Conservation (phyloP, 2,113 vertebrate genomes). For the Sisor rabdophorus region DNA sequence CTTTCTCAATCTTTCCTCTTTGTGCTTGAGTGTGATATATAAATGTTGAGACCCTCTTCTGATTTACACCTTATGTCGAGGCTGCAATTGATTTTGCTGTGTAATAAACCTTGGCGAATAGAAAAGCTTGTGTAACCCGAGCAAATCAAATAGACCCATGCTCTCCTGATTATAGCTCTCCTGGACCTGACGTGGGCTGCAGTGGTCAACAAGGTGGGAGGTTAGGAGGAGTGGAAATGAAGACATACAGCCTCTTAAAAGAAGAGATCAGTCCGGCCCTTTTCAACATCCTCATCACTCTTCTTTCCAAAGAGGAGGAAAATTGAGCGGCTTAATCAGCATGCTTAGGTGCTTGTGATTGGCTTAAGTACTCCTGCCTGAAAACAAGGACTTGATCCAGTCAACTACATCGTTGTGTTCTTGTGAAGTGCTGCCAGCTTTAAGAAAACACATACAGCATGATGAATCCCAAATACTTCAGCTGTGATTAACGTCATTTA, state of each 20-base stretch:
- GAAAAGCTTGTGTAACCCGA: conserved; percentile 28
- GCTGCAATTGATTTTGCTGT: conserved; percentile 76
- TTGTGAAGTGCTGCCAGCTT: conserved; percentile 8
- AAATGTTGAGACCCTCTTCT: conserved; percentile 60
- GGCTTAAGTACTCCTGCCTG: conserved; percentile 42
- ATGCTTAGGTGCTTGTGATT: conserved; percentile 62
- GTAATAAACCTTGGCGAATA: conserved; percentile 73
- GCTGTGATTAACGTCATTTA: conserved; percentile 16
- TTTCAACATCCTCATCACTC: conserved; percentile 54
- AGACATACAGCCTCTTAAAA: conserved; percentile 60
- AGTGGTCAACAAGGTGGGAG: conserved; percentile 35
- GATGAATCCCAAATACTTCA: conserved; percentile 25
- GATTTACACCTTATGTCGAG: conserved; percentile 87
- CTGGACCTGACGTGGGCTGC: conserved; percentile 24
- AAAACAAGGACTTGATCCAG: conserved; percentile 15
- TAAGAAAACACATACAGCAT: background rate
- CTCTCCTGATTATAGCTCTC: conserved; percentile 16
- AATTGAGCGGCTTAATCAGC: conserved; percentile 64
- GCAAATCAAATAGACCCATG: conserved; percentile 9
- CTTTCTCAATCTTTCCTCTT: conserved; percentile 22
- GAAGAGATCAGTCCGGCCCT: conserved; percentile 48
- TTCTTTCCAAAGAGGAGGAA: conserved; percentile 48
- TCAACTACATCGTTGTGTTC: background rate
- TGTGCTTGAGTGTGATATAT: conserved; percentile 49
- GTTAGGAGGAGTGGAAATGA: conserved; percentile 56